These are phyloP conservation scores for Mormyrus lacerda DNA, from an alignment of 2,113 vertebrate genomes.

Conservation along the genomic window DNA sequence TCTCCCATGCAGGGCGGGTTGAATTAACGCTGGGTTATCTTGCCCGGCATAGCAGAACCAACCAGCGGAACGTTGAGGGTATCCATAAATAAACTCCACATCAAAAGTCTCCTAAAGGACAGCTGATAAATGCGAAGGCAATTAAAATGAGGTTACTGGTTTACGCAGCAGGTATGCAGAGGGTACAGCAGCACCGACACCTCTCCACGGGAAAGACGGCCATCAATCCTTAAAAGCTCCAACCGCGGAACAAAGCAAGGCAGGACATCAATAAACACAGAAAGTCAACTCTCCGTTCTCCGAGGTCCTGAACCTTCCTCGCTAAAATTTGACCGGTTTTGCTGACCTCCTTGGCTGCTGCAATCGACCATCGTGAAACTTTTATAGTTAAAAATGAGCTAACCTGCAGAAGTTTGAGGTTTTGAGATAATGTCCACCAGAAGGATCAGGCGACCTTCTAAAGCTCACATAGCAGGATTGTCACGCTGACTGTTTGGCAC, in stretches of 20 bases:
- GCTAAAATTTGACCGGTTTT: not conserved
- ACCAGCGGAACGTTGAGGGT: conserved; percentile 28
- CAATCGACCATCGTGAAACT: not conserved
- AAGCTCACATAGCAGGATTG: not conserved
- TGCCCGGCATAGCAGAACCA: not conserved
- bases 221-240: conserved; percentile 54
- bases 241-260: not conserved
- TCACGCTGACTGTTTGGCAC: not conserved
- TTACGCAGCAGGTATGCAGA: conserved; percentile 47
- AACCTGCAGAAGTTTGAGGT: not conserved
- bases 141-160: conserved; percentile 70
- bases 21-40: not conserved
- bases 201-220: conserved; percentile 51
- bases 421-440: not conserved
- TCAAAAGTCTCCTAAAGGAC: conserved; percentile 44
- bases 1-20: not conserved
- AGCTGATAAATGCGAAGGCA: conserved; percentile 59
- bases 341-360: not conserved
- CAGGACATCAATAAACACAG: conserved; percentile 1
- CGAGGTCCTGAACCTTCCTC: not conserved
- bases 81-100: conserved; percentile 34
- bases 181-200: conserved; percentile 48
- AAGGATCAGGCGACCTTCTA: not conserved
- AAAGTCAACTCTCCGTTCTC: not conserved
- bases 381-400: not conserved